Evolutionary conservation across 2,888 invertebrate genomes (phyloP).

Genomic region (Heteromurus nitidus): DNA sequence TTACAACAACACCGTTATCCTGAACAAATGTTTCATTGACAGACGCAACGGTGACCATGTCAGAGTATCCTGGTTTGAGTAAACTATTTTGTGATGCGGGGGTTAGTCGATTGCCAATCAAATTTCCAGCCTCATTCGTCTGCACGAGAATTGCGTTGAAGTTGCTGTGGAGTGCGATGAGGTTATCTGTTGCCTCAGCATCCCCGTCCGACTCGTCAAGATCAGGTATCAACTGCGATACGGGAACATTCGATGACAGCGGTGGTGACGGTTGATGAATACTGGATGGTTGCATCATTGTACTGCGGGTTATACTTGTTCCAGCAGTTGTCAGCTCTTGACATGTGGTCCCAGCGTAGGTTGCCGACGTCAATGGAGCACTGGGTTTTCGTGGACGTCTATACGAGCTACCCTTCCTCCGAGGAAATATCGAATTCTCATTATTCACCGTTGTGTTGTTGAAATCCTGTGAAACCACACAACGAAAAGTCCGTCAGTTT

Average conservation of each 20-base stretch:
- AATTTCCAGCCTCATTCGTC: constrained; percentile 37
- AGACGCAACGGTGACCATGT: constrained; percentile 52
- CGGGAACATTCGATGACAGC: constrained; percentile 48
- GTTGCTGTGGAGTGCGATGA: constrained; percentile 8
- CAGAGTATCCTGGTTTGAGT: background rate
- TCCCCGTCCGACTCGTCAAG: constrained; percentile 60
- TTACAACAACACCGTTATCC: constrained; percentile 72
- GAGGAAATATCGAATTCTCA: constrained; percentile 89
- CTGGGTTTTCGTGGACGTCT: constrained; percentile 61
- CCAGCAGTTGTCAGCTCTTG: constrained; percentile 60
- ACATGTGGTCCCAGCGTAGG: constrained; percentile 64
- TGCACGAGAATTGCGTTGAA: constrained; percentile 35
- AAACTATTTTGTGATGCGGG: constrained; percentile 11
- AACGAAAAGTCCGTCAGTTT: background rate
- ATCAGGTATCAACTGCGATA: constrained; percentile 58
- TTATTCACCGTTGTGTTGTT: constrained; percentile 87
- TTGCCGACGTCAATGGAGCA: constrained; percentile 67
- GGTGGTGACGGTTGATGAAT: constrained; percentile 54
- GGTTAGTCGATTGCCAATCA: constrained; percentile 20
- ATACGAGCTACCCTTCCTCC: constrained; percentile 74
- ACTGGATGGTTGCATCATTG: constrained; percentile 28
- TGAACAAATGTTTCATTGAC: constrained; percentile 71
- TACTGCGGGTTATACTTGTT: constrained; percentile 39
- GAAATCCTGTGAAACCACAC: constrained; percentile 30
- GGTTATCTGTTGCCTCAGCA: constrained; percentile 25